Percentiles rank a stretch among this genome's conserved stretches.
phyloP scores from a whole-genome alignment of 2,888 invertebrate genomes.

The Harpalus rubripes region DNA sequence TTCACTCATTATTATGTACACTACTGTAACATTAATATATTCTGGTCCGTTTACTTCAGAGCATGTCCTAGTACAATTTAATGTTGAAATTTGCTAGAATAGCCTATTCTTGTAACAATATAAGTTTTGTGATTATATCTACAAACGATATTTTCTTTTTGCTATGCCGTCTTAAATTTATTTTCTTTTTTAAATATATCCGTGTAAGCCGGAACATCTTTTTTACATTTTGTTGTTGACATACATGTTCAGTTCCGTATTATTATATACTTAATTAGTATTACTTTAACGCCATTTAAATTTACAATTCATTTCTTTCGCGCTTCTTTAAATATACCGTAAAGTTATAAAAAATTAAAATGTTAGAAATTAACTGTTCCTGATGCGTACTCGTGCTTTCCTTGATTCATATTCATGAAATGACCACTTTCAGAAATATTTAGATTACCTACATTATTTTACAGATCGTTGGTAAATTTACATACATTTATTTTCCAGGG shows the following conservation, averaged over 20 bases:
- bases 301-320: neutral
- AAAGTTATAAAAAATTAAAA: neutral
- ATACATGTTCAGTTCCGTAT: neutral
- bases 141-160: no score
- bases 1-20: no score
- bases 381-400: neutral
- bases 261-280: neutral
- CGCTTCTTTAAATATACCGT: neutral
- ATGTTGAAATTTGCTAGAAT: no score
- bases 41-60: no score
- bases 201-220: no score
- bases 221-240: neutral
- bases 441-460: slow-evolving; percentile 40
- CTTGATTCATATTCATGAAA: slow-evolving; percentile 55
- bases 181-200: no score
- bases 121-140: no score
- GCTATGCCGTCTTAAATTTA: no score
- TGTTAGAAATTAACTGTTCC: slow-evolving; percentile 11
- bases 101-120: no score
- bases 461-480: slow-evolving; percentile 37
- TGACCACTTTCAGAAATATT: slow-evolving; percentile 54
- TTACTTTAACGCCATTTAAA: neutral
- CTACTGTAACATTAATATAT: no score
- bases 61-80: no score
- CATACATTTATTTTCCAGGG: neutral